Evolutionary conservation across 2,888 invertebrate genomes (phyloP).

Genomic region (Leptinotarsa juncta): DNA sequence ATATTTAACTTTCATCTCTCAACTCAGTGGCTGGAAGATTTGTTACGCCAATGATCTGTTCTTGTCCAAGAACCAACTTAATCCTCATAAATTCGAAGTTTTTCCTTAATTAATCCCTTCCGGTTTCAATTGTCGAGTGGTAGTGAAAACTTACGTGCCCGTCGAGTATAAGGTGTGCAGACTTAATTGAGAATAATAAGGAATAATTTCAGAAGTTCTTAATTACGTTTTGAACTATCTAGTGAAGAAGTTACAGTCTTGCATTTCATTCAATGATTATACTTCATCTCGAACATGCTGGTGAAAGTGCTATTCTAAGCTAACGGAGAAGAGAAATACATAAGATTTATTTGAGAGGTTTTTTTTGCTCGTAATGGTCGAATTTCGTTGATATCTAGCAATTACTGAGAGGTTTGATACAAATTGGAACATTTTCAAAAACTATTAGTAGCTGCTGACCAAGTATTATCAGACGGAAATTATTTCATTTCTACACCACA

Average conservation of each 20-base stretch:
- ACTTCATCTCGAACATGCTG: neutral
- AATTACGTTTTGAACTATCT: constrained; percentile 36
- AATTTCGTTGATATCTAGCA: neutral
- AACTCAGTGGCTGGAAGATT: neutral
- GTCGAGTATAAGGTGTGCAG: constrained; percentile 31
- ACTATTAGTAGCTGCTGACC: too few species aligned
- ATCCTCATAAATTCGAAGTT: constrained; percentile 31
- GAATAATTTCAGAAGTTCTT: constrained; percentile 40
- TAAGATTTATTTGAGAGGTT: neutral
- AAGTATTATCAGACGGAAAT: too few species aligned
- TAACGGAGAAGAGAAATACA: neutral
- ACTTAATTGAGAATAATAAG: constrained; percentile 36
- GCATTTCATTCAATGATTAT: constrained; percentile 34
- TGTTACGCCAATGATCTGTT: constrained; percentile 8
- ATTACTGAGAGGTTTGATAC: neutral
- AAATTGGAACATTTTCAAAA: neutral
- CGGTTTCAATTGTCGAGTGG: constrained; percentile 25
- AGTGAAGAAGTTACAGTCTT: constrained; percentile 33
- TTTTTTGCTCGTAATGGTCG: neutral
- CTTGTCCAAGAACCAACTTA: constrained; percentile 15
- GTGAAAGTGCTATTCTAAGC: neutral
- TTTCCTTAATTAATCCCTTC: constrained; percentile 33
- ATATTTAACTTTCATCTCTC: too few species aligned
- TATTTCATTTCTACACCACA: too few species aligned
- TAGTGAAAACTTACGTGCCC: constrained; percentile 29